Evolutionary conservation across 2,797 vertebrate genomes (phyloP), one percentile per base, ranked within the genome.

Genomic region (Microtus obscurus): DNA sequence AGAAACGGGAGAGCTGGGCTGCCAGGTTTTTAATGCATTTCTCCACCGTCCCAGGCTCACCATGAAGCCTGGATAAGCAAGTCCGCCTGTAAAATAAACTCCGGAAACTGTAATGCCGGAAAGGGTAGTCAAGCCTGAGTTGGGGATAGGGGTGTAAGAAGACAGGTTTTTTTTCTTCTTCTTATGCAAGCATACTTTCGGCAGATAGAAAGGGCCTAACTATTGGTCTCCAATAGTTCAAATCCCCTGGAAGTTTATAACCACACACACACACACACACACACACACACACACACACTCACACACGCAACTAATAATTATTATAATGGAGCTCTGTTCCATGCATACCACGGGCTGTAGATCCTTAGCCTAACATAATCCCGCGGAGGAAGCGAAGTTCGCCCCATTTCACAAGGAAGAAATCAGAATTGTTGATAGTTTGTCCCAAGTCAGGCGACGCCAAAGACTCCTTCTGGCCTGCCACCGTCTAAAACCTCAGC

Each of bases 51-150:
- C 8, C 63, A 94, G 97, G 94, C 96, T 92, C 76, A 87, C 21
- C 0, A 90, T 96, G 90, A 87, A 77, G 27, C 69, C 87, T 90
- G 65, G 88, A 96, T 89, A 95, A 95, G 90, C 82, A 94, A 95
- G 90, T 85, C 76, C 74, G 0, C 56, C 79, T 21, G 3, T 69
- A 78, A 86, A 14, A 51, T 51, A 51, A 51, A 51, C 19, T 73
- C 8, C 45, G 93, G 96, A 96, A 91, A 92, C 95, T 86, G 93
- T 97, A 94, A 82, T 97, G 97, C 51, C 5, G 1, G 94, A 98
- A 97, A 89, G 96, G 37, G 94, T 19, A 69, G 69, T 96, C 97
- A 96, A 98, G 96, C 95, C 96, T 98, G 94, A 82, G n/a, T 92
- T 97, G 43, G 65, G 67, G 83, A 0, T 9, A n/a, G 76, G 76